Conservation (phyloP, 1,140 invertebrate genomes). For the Bombus impatiens region DNA sequence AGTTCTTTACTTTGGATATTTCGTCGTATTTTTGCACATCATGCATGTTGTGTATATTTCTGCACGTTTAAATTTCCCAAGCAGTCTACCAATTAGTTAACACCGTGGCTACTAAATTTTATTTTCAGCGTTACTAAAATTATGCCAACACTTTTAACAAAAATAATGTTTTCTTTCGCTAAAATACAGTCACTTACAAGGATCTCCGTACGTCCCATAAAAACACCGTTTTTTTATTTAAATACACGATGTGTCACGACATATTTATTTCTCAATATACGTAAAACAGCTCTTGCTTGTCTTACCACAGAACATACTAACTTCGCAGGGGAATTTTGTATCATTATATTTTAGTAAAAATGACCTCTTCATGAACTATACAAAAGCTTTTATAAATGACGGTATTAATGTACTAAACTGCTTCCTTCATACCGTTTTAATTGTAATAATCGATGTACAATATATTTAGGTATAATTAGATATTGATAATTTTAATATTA, state of each 20-base stretch:
- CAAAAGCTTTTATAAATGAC: neutral
- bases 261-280: too few relatives aligned
- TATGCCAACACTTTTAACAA: neutral
- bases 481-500: neutral
- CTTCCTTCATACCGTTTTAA: neutral
- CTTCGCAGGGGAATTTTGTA: neutral
- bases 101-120: neutral
- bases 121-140: neutral
- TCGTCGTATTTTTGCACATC: neutral
- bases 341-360: neutral
- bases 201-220: neutral
- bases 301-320: neutral
- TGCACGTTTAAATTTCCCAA: neutral
- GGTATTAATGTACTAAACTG: neutral
- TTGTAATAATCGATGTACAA: neutral
- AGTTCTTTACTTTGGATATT: neutral
- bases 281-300: too few relatives aligned
- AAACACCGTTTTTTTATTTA: neutral
- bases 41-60: neutral
- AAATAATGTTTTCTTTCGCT: neutral
- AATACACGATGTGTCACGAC: neutral
- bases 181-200: neutral
- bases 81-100: neutral
- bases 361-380: neutral
- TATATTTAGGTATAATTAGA: neutral